Base-by-base conservation (phyloP, 92 coral and sea anemone genomes). In the Metridium senile region DNA sequence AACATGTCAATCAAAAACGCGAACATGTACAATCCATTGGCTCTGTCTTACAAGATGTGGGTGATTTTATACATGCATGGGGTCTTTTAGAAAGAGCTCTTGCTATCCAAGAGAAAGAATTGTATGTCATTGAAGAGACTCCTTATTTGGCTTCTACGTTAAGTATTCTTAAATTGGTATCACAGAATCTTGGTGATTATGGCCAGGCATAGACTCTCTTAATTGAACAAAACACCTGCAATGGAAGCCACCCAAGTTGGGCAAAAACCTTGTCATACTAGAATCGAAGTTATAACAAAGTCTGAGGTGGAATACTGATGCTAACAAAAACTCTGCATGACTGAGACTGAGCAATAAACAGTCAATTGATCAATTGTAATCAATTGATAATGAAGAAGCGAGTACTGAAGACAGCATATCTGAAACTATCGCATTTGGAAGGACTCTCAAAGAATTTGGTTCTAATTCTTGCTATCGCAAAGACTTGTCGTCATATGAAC, bases 401-500 rank as follows among this genome's bases (percentile, higher is more conserved):
- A 33, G 7, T 28, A 26, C 71, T 21, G 84, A 10, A 34, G 33
- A 25, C 0, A 76, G 57, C 71, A 54, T 26, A 29, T 71, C 83
- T 9, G 78, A 46, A 0, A 76, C 30, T 23, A 62, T 62, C 28
- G 28, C 74, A 22, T 58, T 76, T 23, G 81, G 54, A 1, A 62
- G 53, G 26, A 77, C 51, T 28, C 58, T 46, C 0, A 57, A 23
- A 31, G 46, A 76, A 13, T 56, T 31, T 72, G 54, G 64, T 35
- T 66, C 45, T 2, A 54, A 46, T 25, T 33, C 83, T 19, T 27
- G 72, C 17, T 58, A 45, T 53, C 63, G 64, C 1, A 66, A 58
- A 65, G 78, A 83, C 47, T 76, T 78, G 11, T 52, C 78, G 13
- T 72, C 78, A 2, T 57, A 58, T 19, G 71, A 67, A 33, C 81